Conservation (phyloP, 2,797 vertebrate species). For the Sphenopsis melanotis region DNA sequence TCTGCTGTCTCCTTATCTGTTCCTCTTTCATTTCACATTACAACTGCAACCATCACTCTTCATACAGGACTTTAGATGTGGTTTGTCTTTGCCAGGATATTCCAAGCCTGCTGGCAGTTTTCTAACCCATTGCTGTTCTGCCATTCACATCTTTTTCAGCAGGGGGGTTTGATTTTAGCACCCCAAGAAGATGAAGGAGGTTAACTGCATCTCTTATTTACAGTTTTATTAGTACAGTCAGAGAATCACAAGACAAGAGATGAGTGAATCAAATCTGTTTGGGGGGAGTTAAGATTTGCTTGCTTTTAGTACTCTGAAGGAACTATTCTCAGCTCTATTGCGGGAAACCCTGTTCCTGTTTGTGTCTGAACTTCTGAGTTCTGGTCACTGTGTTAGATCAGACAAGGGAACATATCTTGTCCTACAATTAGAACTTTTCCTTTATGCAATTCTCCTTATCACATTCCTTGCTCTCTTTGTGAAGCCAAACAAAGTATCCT, state of each 20-base stretch:
- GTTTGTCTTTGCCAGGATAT: not conserved
- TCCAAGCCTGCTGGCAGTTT: not conserved
- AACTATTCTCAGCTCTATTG: not conserved
- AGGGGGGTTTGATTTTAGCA: not conserved
- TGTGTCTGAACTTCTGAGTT: not conserved
- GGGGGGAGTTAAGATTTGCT: not conserved
- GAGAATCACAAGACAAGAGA: not conserved
- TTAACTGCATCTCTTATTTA: not conserved
- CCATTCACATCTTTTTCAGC: not conserved
- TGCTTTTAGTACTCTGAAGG: not conserved
- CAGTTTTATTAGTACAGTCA: not conserved
- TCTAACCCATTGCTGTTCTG: accelerated
- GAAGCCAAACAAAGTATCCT: not conserved
- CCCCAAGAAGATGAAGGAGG: not conserved
- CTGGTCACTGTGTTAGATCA: not conserved
- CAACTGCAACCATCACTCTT: not conserved
- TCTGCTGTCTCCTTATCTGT: not conserved
- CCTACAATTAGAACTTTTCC: not conserved
- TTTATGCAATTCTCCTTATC: not conserved
- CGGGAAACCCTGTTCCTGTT: not conserved
- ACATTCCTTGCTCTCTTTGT: not conserved
- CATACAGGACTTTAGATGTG: not conserved
- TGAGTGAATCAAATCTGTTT: not conserved
- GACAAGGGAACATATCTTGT: not conserved
- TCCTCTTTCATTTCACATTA: not conserved